These are phyloP conservation scores for Zophobas morio DNA, from an alignment of 1,140 invertebrate genomes.

Conservation along the genomic window DNA sequence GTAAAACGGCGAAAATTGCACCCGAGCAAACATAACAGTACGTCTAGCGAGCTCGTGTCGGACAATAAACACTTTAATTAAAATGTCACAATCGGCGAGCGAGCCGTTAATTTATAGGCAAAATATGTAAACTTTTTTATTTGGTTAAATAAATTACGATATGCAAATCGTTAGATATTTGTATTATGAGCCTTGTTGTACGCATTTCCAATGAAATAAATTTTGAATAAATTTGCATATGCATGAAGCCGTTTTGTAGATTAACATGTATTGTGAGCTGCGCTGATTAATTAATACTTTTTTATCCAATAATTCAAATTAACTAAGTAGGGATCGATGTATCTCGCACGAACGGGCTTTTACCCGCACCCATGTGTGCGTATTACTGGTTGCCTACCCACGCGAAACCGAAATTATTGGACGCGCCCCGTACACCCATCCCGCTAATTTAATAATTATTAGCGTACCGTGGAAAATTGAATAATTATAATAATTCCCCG, in stretches of 20 bases:
- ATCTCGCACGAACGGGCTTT: not conserved
- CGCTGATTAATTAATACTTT: conserved; percentile 53
- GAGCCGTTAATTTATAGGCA: conserved; percentile 28
- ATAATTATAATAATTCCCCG: conserved; percentile 34
- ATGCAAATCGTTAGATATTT: conserved; percentile 28
- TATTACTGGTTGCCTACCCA: conserved; percentile 28
- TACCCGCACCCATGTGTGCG: not conserved
- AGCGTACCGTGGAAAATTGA: conserved; percentile 15
- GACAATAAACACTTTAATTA: conserved; percentile 38
- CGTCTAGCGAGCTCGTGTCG: not conserved
- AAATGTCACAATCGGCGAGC: conserved; percentile 31
- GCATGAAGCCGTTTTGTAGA: conserved; percentile 43
- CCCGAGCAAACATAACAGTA: conserved; percentile 14
- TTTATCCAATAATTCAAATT: conserved; percentile 44
- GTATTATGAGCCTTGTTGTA: conserved; percentile 13
- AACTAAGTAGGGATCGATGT: conserved; percentile 10
- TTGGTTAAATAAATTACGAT: conserved; percentile 38
- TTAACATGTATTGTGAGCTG: conserved; percentile 53
- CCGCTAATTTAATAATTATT: conserved; percentile 19
- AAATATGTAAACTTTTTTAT: conserved; percentile 35
- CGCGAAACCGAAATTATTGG: not conserved
- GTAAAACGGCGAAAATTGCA: conserved; percentile 21
- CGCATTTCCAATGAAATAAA: conserved; percentile 36
- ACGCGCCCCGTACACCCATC: not conserved
- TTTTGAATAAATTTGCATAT: conserved; percentile 49